phyloP scores from a whole-genome alignment of 2,113 vertebrate species.

The Phoxinus phoxinus region DNA sequence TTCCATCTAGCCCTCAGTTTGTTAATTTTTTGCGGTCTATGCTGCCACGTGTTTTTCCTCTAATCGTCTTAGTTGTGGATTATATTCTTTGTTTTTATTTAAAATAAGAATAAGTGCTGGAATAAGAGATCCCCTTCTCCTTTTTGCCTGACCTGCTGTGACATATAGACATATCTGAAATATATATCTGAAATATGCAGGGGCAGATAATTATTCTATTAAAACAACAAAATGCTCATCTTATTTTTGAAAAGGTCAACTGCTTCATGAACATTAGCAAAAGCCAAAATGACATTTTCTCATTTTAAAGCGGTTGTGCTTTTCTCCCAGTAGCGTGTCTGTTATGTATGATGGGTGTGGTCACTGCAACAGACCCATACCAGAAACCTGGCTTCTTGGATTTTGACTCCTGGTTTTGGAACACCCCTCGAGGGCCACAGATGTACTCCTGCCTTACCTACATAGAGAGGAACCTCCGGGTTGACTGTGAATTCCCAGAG shows the following conservation, averaged over 20 bases:
- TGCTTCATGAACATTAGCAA: not conserved
- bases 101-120: too few species aligned
- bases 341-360: constrained; percentile 32
- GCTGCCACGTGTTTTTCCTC: too few species aligned
- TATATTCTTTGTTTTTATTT: too few species aligned
- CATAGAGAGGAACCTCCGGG: constrained; percentile 75
- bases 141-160: too few species aligned
- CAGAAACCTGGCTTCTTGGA: constrained; percentile 54
- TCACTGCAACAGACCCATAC: constrained; percentile 41
- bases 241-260: not conserved
- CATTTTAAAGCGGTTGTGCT: not conserved
- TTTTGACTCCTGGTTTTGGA: constrained; percentile 63
- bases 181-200: not conserved
- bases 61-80: too few species aligned
- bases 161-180: not conserved
- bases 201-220: not conserved
- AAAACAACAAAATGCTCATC: not conserved
- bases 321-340: constrained; percentile 36
- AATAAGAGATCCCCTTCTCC: too few species aligned
- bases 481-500: constrained; percentile 78
- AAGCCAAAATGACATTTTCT: not conserved
- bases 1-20: too few species aligned
- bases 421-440: constrained; percentile 77
- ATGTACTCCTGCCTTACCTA: constrained; percentile 80
- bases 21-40: too few species aligned